Evolutionary conservation across 2,797 vertebrate species (phyloP), one percentile per base, ranked within the genome.

Genomic region (Orientallactaga sibirica): DNA sequence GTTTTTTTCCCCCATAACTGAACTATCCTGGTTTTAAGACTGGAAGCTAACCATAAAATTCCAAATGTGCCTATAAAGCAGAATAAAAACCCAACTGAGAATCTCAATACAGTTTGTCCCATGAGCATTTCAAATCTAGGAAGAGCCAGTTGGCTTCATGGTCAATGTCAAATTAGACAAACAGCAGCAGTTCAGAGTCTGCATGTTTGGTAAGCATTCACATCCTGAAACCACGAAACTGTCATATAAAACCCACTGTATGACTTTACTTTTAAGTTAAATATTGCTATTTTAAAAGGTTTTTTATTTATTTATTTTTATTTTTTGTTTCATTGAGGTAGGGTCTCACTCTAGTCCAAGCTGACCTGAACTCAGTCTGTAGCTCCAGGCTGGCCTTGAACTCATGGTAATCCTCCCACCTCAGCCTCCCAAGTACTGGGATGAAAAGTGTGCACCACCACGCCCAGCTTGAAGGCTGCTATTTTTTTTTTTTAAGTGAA

Each of bases 401-500:
- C 16, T 48, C 16, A 58, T 58, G 55, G 55, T 16, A 12, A 11
- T 16, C 55, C 11, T 58, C 14, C 16, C 16, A 58, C 55, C 55
- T 58, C 55, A 58, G 55, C 55, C 55, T 58, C 55, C 4, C 12
- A 1, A 58, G 55, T 58, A 12, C 55, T 58, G 2, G 55, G 55
- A 58, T 58, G 16, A 58, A 58, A 16, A 12, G 55, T 58, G 16
- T 58, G 55, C 12, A 15, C 12, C 55, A 58, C 55, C 55, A 58
- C 16, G 14, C 55, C 55, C 16, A 16, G 3, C 55, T 58, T 58
- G 55, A 58, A 58, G 33, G 33, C 33, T 58, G 55, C 15, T 58
- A 14, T 9, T 55, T 55, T 55, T 14, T 58, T 93, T 58, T 86
- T 93, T 88, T 58, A 94, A 94, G 75, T 16, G 15, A 43, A 92